A percentile compares a stretch with the other conserved stretches of the same genome.
Evolutionary conservation across 2,888 invertebrate genomes (phyloP).

Genomic region (Itoplectis maculator): DNA sequence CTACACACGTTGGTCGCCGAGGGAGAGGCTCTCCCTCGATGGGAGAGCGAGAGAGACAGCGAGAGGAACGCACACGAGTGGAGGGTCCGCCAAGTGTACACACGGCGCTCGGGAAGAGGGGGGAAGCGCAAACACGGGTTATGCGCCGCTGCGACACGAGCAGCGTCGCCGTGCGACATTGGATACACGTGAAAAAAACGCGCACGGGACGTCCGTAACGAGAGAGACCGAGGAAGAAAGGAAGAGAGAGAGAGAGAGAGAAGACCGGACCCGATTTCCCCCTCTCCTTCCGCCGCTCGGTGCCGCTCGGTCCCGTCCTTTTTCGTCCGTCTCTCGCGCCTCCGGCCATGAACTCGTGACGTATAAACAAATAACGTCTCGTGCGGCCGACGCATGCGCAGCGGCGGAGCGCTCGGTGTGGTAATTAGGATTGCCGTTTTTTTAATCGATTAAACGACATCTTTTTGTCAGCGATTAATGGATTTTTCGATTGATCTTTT

Average conservation of each 20-base stretch:
- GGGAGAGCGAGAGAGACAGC: no score
- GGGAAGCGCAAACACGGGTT: constrained; percentile 40
- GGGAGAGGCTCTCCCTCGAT: no score
- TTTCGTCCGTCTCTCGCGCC: constrained; percentile 17
- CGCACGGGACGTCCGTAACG: neutral
- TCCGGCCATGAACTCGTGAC: constrained; percentile 36
- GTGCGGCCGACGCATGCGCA: neutral
- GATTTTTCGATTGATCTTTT: no score
- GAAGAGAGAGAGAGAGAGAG: neutral
- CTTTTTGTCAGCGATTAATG: no score
- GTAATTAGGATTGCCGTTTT: no score
- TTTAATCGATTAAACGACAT: no score
- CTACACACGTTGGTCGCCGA: no score
- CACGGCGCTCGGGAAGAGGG: neutral
- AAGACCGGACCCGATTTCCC: neutral
- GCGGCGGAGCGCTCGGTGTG: constrained; percentile 4
- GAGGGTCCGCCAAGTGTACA: no score
- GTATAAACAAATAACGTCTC: constrained; percentile 32
- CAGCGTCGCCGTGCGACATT: constrained; percentile 2
- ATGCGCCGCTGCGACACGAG: constrained; percentile 27
- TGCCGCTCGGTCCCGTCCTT: no score
- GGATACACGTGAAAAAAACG: constrained; percentile 7
- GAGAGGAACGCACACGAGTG: constrained; percentile 22
- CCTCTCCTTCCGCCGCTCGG: no score
- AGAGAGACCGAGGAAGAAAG: neutral